Evolutionary conservation across 2,888 invertebrate genomes (phyloP).

Genomic region (Seira musarum): DNA sequence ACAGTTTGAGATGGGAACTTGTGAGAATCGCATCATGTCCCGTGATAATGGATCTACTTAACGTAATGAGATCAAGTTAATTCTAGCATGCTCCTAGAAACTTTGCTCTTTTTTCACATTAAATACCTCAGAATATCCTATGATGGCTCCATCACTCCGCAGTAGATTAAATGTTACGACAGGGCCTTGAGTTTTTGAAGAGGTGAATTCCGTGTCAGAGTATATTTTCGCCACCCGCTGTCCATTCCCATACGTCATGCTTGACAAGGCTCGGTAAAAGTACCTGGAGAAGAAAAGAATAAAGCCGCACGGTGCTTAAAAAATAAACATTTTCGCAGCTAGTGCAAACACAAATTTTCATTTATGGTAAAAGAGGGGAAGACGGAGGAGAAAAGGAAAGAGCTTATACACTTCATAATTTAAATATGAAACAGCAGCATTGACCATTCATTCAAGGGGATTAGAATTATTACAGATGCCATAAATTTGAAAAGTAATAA

Average conservation of each 20-base stretch:
- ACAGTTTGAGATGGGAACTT: neutral
- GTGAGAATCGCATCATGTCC: neutral
- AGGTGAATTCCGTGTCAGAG: slow-evolving; percentile 80
- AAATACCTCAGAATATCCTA: slow-evolving; percentile 90
- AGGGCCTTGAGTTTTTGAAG: slow-evolving; percentile 82
- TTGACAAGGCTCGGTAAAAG: slow-evolving; percentile 78
- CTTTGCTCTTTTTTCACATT: slow-evolving; percentile 38
- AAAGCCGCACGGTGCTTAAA: too few species aligned
- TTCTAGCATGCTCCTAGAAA: slow-evolving; percentile 19
- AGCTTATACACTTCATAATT: neutral
- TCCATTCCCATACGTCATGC: slow-evolving; percentile 82
- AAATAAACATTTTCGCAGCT: too few species aligned
- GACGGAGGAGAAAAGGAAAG: too few species aligned
- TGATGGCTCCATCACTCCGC: slow-evolving; percentile 82
- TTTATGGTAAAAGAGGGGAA: too few species aligned
- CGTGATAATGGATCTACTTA: slow-evolving; percentile 46
- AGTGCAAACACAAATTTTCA: too few species aligned
- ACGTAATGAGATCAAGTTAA: slow-evolving; percentile 58
- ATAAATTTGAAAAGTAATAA: slow-evolving; percentile 5
- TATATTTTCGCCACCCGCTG: slow-evolving; percentile 81
- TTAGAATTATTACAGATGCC: neutral
- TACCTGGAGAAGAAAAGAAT: slow-evolving; percentile 73
- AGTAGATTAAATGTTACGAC: slow-evolving; percentile 91
- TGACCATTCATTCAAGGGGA: neutral
- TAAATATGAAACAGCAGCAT: neutral